Evolutionary conservation across 2,113 vertebrate species (phyloP), one percentile per base, ranked within the genome.

Genomic region (Zosterops borbonicus): DNA sequence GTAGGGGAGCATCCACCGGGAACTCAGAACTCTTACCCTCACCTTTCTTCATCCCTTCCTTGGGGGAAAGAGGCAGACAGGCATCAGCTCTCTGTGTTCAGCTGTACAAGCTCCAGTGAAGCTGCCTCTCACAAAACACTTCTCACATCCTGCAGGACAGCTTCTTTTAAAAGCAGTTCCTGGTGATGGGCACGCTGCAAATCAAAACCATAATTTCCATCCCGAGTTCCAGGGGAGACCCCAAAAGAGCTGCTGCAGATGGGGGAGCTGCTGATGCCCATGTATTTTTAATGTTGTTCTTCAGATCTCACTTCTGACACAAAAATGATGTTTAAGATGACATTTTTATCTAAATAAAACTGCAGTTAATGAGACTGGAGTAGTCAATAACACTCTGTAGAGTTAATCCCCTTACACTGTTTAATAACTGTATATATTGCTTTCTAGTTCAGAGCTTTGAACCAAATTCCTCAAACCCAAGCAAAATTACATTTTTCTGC

Each of bases 371-470:
- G 92, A 94, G 95, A 91, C 91, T 19, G 9, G 83, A 68, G 94
- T 87, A 87, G 92, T 96, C 96, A 94, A 92, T 93, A 95, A 93
- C 76, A 89, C 92, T 96, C 92, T 75, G 91, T 78, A 92, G 94
- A 97, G 95, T 74, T 97, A 96, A 97, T 96, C 95, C 92, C 96
- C 77, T 97, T 96, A 94, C 92, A 33, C 70, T 94, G 88, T 90
- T 95, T 96, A 96, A 93, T 95, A 96, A 96, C 88, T 96, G 70
- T 90, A 92, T 94, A 85, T 96, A 94, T 96, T 97, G 95, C 95
- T 97, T 95, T 96, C 83, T 93, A 94, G 89, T 81, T 89, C 91
- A 95, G 91, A 93, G 95, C 96, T 94, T 96, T 97, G 94, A 96
- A 95, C 71, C 76, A 75, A 68, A 97, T 93, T 97, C 92, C 64